phyloP scores from a whole-genome alignment of 2,797 vertebrate species.

The Leucoraja ocellata region DNA sequence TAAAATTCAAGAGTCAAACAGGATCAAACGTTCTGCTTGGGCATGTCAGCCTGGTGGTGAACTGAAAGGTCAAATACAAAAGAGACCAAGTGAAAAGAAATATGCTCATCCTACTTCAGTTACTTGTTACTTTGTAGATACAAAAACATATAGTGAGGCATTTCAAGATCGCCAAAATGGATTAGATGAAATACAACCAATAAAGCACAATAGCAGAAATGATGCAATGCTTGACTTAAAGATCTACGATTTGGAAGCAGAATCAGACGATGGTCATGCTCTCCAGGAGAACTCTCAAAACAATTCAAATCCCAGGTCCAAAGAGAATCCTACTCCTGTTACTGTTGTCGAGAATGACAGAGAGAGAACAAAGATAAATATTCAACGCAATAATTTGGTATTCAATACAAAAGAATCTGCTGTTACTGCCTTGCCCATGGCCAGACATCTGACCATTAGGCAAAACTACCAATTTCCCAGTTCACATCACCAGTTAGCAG shows the following conservation, averaged over 20 bases:
- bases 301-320: background rate
- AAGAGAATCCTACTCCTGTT: background rate
- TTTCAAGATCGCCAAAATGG: background rate
- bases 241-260: slow-evolving; percentile 10
- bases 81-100: background rate
- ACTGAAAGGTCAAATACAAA: background rate
- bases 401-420: too few relatives aligned
- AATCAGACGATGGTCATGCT: background rate
- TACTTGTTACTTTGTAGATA: background rate
- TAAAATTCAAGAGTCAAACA: background rate
- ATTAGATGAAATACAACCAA: background rate
- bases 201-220: background rate
- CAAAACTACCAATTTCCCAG: background rate
- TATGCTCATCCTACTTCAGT: background rate
- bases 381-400: too few relatives aligned
- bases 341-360: background rate
- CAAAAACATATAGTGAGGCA: background rate
- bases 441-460: background rate
- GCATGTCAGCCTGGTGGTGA: background rate
- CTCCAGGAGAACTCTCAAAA: background rate
- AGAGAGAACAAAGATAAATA: background rate
- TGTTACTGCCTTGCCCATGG: background rate
- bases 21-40: slow-evolving; percentile 14
- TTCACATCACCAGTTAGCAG: background rate
- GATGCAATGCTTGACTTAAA: background rate